A percentile compares a stretch with the other conserved stretches of the same genome.
Conservation (phyloP, 2,113 vertebrate species). For the Emydura subglobosa region DNA sequence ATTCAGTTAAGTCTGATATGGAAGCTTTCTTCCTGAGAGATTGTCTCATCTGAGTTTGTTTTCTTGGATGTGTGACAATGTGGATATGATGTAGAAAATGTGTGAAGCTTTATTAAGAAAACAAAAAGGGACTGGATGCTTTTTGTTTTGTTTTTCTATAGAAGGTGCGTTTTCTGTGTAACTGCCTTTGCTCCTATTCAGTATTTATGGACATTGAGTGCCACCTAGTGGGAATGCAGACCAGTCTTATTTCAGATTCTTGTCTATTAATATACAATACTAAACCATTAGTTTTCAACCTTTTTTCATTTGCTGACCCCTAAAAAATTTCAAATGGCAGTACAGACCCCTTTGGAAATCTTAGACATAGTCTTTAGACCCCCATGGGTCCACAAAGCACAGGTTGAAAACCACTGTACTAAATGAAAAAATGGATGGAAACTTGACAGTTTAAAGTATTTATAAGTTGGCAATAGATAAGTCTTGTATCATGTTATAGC, state of each 20-base stretch:
- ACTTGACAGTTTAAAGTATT: background rate
- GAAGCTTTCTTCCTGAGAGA: conserved; percentile 46
- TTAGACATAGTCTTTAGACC: background rate
- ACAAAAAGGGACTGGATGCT: background rate
- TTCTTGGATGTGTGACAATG: conserved; percentile 21
- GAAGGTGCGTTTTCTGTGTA: background rate
- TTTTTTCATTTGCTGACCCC: background rate
- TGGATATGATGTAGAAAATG: conserved; percentile 29
- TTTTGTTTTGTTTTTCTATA: background rate
- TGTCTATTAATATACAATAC: background rate
- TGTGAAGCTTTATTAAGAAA: conserved; percentile 23
- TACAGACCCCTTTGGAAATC: background rate
- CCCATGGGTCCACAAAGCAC: background rate
- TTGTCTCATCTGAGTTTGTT: conserved; percentile 35
- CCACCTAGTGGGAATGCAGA: conserved; percentile 71
- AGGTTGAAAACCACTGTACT: background rate
- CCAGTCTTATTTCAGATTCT: background rate
- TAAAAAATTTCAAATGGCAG: background rate
- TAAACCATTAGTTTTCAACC: background rate
- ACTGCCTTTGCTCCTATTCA: background rate
- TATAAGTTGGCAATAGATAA: conserved; percentile 11
- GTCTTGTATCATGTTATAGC: conserved; percentile 5
- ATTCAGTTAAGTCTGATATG: background rate
- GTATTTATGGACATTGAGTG: conserved; percentile 54
- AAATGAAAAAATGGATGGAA: background rate